Conservation (phyloP, 2,113 vertebrate species). For the Phalacrocorax carbo region DNA sequence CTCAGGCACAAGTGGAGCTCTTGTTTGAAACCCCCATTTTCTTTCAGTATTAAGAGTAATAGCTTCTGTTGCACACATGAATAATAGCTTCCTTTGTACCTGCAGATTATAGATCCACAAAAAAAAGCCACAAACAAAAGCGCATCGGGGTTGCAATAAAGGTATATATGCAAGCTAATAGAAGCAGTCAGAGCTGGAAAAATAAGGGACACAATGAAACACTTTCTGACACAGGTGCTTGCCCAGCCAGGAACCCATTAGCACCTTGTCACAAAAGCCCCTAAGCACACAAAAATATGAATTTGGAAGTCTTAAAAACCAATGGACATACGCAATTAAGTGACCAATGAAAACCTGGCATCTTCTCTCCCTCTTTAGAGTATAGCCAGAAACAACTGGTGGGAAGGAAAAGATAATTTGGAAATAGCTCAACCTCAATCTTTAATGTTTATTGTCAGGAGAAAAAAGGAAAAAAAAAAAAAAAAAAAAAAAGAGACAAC, state of each 20-base stretch:
- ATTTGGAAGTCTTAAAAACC: conserved; percentile 40
- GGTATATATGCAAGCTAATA: not conserved
- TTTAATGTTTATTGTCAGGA: not conserved
- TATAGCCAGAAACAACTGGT: not conserved
- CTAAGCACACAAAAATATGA: conserved; percentile 36
- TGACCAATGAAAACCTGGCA: conserved; percentile 19
- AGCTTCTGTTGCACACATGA: not conserved
- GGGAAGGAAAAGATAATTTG: not conserved
- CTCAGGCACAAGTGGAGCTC: not conserved
- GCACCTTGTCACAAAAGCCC: conserved; percentile 60
- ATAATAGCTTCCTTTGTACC: not conserved
- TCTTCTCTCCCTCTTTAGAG: not conserved
- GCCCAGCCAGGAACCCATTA: conserved; percentile 61
- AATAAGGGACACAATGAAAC: conserved; percentile 56
- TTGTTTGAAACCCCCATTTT: not conserved
- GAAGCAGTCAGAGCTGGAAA: conserved; percentile 35
- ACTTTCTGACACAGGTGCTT: conserved; percentile 62
- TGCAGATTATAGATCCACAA: not conserved
- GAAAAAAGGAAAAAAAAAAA: not conserved
- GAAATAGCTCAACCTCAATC: not conserved
- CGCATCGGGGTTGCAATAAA: not conserved
- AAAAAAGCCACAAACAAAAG: not conserved
- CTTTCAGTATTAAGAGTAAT: not conserved
- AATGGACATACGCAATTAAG: not conserved
- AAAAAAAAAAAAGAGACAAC: not conserved